Evolutionary conservation across 2,113 vertebrate genomes (phyloP).

Genomic region (Microcebus ravelobensis): DNA sequence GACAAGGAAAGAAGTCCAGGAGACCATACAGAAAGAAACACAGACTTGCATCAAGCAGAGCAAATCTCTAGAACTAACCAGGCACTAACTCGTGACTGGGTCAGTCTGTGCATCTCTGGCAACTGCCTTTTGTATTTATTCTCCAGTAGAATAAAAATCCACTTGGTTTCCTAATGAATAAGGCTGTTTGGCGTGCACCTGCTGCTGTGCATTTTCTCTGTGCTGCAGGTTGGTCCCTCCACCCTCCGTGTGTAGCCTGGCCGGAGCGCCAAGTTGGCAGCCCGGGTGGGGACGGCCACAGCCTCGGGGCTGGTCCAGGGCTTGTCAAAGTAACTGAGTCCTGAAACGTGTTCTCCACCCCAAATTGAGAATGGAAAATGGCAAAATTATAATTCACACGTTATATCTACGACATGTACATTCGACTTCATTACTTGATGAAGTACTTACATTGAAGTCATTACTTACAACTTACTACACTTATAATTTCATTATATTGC

Average conservation of each 20-base stretch:
- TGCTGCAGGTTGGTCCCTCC: fast-evolving
- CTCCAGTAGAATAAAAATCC: neutral
- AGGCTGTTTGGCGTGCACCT: neutral
- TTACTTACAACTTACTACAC: too few relatives aligned
- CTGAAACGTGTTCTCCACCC: neutral
- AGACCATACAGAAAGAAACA: fast-evolving
- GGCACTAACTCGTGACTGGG: neutral
- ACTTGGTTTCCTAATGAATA: neutral
- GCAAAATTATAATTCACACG: neutral
- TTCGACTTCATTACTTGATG: neutral
- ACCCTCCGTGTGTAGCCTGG: fast-evolving
- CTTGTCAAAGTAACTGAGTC: too few relatives aligned
- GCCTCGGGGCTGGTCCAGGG: too few relatives aligned
- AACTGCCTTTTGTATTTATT: neutral
- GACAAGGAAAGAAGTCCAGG: neutral
- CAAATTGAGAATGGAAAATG: neutral
- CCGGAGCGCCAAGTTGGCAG: too few relatives aligned
- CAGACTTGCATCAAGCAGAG: neutral
- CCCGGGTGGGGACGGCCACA: neutral
- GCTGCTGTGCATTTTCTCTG: fast-evolving
- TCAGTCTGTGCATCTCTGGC: neutral
- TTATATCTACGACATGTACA: too few relatives aligned
- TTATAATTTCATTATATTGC: neutral
- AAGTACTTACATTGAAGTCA: too few relatives aligned
- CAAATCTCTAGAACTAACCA: neutral